These are phyloP conservation scores for Pitangus sulphuratus DNA, from an alignment of 2,797 vertebrate species.

Conservation along the genomic window DNA sequence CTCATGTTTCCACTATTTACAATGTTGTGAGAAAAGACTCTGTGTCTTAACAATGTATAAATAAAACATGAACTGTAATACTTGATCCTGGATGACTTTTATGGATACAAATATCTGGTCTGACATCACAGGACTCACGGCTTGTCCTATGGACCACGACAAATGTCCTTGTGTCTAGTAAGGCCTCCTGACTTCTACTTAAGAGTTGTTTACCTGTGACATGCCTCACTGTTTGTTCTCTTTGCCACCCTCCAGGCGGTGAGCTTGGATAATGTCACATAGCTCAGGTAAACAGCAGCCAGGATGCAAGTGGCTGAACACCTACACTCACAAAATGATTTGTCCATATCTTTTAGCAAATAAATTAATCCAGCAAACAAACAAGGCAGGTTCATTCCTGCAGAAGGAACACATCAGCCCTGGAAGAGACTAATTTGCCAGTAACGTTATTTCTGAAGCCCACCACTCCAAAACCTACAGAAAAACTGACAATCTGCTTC, in stretches of 20 bases:
- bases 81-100: not conserved
- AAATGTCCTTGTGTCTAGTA: not conserved
- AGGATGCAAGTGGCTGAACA: not conserved
- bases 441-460: not conserved
- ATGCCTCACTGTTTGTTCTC: not conserved
- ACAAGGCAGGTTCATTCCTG: not conserved
- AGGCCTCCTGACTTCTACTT: not conserved
- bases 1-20: not conserved
- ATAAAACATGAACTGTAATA: not conserved
- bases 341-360: not conserved
- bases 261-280: not conserved
- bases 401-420: not conserved
- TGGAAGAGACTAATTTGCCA: not conserved
- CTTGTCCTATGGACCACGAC: accelerated
- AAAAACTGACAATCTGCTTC: not conserved
- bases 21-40: not conserved
- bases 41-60: not conserved
- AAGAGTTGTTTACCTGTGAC: not conserved
- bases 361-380: not conserved
- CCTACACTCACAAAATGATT: not conserved
- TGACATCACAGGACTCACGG: not conserved
- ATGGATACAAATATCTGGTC: accelerated
- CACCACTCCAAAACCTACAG: not conserved
- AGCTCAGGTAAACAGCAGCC: not conserved
- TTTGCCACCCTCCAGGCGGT: not conserved